These are phyloP conservation scores for Drosophila rellima DNA, from an alignment of 2,888 invertebrate species.

Conservation along the genomic window DNA sequence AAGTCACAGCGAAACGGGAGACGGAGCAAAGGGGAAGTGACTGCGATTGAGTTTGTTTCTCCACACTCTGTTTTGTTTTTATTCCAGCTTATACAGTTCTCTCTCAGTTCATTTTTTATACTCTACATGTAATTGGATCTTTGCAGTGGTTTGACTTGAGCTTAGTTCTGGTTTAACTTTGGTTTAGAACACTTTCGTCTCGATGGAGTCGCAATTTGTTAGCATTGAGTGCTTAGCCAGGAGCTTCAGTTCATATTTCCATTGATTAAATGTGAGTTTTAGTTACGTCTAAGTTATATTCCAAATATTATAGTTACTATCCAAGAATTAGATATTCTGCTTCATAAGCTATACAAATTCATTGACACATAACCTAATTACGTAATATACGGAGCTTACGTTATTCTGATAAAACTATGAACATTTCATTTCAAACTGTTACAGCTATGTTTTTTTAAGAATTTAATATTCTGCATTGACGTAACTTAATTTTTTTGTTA, in stretches of 20 bases:
- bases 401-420: no score
- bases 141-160: constrained; percentile 31
- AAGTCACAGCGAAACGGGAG: neutral
- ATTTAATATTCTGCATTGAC: no score
- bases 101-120: neutral
- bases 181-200: neutral
- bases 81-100: neutral
- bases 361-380: neutral
- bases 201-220: constrained; percentile 26
- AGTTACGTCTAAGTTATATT: neutral
- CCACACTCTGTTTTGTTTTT: constrained; percentile 1
- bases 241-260: neutral
- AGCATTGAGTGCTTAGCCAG: constrained; percentile 3
- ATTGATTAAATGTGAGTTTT: neutral
- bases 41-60: constrained; percentile 5
- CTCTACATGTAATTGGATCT: constrained; percentile 32
- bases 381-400: neutral
- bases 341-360: no score
- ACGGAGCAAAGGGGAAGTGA: neutral
- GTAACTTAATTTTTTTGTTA: no score
- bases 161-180: constrained; percentile 24
- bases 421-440: no score
- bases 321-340: neutral
- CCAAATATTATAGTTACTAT: neutral
- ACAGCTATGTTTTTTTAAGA: no score